Percentiles rank a stretch among this genome's conserved stretches.
These are phyloP conservation scores for Latrodectus geometricus DNA, from an alignment of 1,140 invertebrate genomes.

Conservation along the genomic window DNA sequence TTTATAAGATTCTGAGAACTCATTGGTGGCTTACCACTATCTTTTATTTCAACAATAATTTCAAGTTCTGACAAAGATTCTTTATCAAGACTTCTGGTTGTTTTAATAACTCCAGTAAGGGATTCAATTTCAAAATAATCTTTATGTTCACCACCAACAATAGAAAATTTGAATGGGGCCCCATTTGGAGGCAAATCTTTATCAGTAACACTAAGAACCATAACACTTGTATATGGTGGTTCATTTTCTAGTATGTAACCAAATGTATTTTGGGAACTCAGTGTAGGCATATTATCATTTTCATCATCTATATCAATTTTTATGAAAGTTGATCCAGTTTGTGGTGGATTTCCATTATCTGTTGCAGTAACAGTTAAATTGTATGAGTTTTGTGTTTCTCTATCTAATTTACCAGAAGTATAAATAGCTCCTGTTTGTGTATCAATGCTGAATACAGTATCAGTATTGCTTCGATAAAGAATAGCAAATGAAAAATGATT, in stretches of 20 bases:
- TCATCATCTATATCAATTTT: conserved; percentile 89
- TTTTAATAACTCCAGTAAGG: conserved; percentile 81
- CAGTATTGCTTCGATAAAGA: conserved; percentile 80
- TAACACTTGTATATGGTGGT: conserved; percentile 62
- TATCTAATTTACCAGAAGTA: conserved; percentile 82
- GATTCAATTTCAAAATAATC: conserved; percentile 82
- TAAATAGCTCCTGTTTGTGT: conserved; percentile 84
- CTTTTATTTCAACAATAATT: conserved; percentile 85
- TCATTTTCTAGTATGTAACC: conserved; percentile 77
- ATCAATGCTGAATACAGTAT: conserved; percentile 89
- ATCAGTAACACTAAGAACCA: conserved; percentile 87
- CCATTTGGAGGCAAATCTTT: conserved; percentile 91
- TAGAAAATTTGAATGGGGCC: conserved; percentile 85
- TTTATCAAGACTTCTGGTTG: conserved; percentile 59
- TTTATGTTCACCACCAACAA: conserved; percentile 83
- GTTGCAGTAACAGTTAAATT: conserved; percentile 91
- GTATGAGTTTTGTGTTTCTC: conserved; percentile 91
- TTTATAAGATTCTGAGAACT: conserved; percentile 81
- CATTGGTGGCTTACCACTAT: conserved; percentile 87
- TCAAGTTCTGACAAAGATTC: conserved; percentile 76
- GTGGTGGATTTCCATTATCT: conserved; percentile 86
- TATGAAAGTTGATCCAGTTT: conserved; percentile 81
- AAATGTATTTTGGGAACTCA: conserved; percentile 86
- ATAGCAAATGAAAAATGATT: conserved; percentile 94
- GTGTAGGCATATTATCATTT: conserved; percentile 93